Base-by-base conservation (phyloP, 2,888 invertebrate genomes). In the Lacanobia wlatinum region DNA sequence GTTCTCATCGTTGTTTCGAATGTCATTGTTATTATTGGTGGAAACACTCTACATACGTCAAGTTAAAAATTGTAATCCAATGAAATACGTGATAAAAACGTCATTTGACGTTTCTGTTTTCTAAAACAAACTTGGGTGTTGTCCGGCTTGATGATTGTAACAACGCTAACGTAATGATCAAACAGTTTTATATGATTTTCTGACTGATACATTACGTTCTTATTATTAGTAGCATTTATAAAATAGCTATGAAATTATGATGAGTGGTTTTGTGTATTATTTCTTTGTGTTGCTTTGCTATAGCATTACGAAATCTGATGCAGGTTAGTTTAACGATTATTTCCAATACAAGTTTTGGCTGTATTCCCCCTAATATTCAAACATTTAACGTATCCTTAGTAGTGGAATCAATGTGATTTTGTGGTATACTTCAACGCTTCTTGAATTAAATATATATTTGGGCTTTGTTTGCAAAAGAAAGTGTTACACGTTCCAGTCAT, bases 111-210 rank as follows among this genome's bases (percentile, higher is more conserved):
- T 56, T 52, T 50, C 12, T 2, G 63, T 38, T 56, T 76, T 38
- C 1, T 67, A 85, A 79, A 92, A 89, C 92, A 58, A 68, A 87
- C 84, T 89, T 89, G 95, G 95, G 95, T 95, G 95, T 95, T 95
- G 95, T 93, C 94, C 93, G 91, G 92, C 91, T 90, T 89, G 84
- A 84, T 89, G 87, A 87, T 78, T 87, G 74, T 92, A 91, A 90
- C 94, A 94, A 94, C 94, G 94, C 90, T 88, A 90, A 73, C 87
- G 92, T 95, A 95, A 95, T 95, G 96, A 96, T 96, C 92, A 95
- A 96, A 95, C 95, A 94, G 88, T 90, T 92, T 90, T 89, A 86
- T 89, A 87, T 87, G 79, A 88, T 90, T 91, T 92, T 90, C 78
- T 92, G 90, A 93, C 89, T 92, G 90, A 84, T 88, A 87, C 66